Evolutionary conservation across 2,113 vertebrate genomes (phyloP), one percentile per base, ranked within the genome.

Genomic region (Paralichthys olivaceus): DNA sequence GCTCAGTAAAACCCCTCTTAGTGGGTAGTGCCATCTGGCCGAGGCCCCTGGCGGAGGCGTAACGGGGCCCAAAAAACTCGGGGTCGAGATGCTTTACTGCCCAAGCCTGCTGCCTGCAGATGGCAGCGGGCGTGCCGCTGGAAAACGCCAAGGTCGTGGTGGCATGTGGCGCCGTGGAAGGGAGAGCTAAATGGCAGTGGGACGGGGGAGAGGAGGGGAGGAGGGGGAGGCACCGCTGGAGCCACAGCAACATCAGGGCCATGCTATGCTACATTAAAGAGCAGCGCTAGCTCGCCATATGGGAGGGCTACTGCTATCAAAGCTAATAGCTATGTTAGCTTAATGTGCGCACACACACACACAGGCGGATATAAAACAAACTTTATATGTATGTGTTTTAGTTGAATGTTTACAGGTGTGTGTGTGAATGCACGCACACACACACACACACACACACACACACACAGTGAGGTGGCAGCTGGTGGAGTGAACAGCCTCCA

Each of bases 61-160:
- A 91, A 91, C 86, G 82, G 90, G 87, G 81, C 84, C 92, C 89
- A 91, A 83, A 93, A 87, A 94, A 89, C 90, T 89, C 67, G 70
- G 90, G 92, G 92, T 93, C 85, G 93, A 88, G 91, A 89, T 92
- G 94, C 93, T 94, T 95, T 94, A 93, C 92, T 94, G 93, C 93
- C 92, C 92, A 94, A 92, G 92, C 93, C 91, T 93, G 91, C 88
- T 69, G 85, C 84, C 90, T 85, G 91, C 94, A 95, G 94, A 94
- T 94, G 94, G 93, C 90, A 84, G 78, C 82, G 88, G 87, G 87
- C 88, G 89, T 89, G 88, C 80, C 73, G 72, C 88, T 87, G 86
- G 87, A 90, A 90, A 86, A 84, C 86, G 91, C 88, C 93, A 92
- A 94, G 93, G 94, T 94, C 93, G 90, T 81, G 69, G 84, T 84